phyloP scores from a whole-genome alignment of 2,888 invertebrate species.

The Agrochola macilenta region DNA sequence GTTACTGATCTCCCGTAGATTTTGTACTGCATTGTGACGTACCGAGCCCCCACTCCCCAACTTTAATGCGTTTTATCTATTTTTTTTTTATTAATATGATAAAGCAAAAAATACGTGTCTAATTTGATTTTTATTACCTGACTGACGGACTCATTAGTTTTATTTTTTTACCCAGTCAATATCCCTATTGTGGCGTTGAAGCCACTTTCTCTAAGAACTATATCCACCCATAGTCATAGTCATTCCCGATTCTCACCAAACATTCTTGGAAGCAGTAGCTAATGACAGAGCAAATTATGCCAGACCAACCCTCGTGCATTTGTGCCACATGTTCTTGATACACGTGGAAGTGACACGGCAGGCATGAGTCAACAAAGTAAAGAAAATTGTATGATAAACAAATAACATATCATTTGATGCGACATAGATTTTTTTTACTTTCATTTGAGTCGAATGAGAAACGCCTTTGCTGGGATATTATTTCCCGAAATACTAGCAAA shows the following conservation, averaged over 20 bases:
- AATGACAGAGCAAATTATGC: slow-evolving; percentile 35
- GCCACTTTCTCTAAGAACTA: neutral
- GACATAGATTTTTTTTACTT: slow-evolving; percentile 1
- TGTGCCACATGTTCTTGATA: slow-evolving; percentile 36
- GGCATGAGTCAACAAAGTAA: slow-evolving; percentile 55
- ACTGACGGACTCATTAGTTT: too few relatives aligned
- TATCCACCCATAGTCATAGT: neutral
- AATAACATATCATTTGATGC: slow-evolving; percentile 18
- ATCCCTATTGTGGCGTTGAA: neutral
- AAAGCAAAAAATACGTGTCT: neutral
- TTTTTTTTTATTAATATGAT: too few relatives aligned
- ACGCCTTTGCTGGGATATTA: neutral
- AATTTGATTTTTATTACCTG: too few relatives aligned
- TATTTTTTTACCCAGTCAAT: too few relatives aligned
- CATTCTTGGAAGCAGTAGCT: slow-evolving; percentile 23
- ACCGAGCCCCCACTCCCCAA: too few relatives aligned
- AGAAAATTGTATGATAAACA: slow-evolving; percentile 36
- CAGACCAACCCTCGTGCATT: slow-evolving; percentile 32
- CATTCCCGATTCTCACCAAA: neutral
- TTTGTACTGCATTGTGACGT: too few relatives aligned
- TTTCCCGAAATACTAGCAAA: neutral
- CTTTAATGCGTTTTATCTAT: too few relatives aligned
- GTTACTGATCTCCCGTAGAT: too few relatives aligned
- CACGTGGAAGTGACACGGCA: slow-evolving; percentile 50
- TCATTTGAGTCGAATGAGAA: neutral